phyloP scores from a whole-genome alignment of 2,797 vertebrate genomes.

The Agapornis canus region DNA sequence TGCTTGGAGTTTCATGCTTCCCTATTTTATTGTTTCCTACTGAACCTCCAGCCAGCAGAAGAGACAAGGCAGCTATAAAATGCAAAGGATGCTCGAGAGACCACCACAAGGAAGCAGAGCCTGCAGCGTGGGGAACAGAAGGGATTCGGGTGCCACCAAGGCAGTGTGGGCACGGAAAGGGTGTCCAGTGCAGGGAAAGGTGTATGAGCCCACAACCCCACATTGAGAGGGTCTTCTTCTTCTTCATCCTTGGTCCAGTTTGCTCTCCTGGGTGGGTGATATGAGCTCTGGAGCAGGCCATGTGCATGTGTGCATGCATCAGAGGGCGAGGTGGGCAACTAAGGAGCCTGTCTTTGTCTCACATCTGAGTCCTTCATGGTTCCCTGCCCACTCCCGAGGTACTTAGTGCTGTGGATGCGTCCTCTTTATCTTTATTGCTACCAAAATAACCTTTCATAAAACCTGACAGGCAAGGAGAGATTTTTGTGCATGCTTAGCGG shows the following conservation, averaged over 20 bases:
- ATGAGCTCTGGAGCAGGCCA: neutral
- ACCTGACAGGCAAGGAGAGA: neutral
- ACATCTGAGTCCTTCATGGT: neutral
- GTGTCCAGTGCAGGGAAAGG: neutral
- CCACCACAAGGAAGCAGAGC: neutral
- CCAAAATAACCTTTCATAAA: neutral
- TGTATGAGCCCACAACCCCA: fast-evolving
- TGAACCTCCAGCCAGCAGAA: neutral
- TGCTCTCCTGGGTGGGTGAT: neutral
- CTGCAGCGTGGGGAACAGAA: fast-evolving
- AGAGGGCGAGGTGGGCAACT: neutral
- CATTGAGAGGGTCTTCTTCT: neutral
- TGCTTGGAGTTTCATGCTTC: neutral
- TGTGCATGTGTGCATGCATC: neutral
- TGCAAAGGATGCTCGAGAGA: neutral
- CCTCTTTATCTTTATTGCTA: neutral
- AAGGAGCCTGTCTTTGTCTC: neutral
- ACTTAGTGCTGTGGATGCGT: fast-evolving
- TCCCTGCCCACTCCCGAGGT: neutral
- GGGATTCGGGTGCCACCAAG: neutral
- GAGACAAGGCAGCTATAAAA: neutral
- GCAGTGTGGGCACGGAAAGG: neutral
- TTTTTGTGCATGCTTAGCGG: neutral
- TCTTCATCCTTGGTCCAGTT: neutral
- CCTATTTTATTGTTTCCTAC: neutral